Percentiles rank a stretch among this genome's conserved stretches.
Evolutionary conservation across 2,797 vertebrate species (phyloP).

Genomic region (Halcyon leucocephala): DNA sequence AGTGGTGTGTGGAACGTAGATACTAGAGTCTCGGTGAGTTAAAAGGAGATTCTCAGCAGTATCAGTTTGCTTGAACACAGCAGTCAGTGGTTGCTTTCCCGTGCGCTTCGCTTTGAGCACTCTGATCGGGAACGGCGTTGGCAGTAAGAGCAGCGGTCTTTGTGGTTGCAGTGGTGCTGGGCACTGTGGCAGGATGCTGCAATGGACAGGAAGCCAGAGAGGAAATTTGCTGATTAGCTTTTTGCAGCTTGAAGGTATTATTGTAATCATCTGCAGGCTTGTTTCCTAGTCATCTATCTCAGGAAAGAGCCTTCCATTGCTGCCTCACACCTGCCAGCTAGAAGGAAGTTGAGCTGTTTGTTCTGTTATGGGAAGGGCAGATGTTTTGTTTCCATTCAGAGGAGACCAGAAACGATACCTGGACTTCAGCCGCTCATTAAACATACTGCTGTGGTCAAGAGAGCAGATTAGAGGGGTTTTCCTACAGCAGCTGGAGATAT

Average conservation of each 20-base stretch:
- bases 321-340: background rate
- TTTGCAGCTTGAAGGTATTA: background rate
- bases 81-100: background rate
- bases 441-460: background rate
- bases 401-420: background rate
- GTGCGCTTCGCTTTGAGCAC: background rate
- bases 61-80: background rate
- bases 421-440: background rate
- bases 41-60: background rate
- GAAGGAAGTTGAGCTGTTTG: background rate
- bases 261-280: background rate
- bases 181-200: background rate
- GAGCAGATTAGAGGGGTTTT: background rate
- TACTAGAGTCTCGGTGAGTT: background rate
- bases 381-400: conserved; percentile 8
- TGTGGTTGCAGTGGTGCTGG: background rate
- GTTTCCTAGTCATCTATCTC: background rate
- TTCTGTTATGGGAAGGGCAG: background rate
- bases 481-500: background rate
- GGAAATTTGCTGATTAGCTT: conserved; percentile 14
- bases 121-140: background rate
- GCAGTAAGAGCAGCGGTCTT: background rate
- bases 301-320: background rate
- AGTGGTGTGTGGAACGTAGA: background rate
- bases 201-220: background rate